A percentile compares a stretch with the other conserved stretches of the same genome.
Conservation (phyloP, 2,113 vertebrate species). For the Isurus oxyrinchus region DNA sequence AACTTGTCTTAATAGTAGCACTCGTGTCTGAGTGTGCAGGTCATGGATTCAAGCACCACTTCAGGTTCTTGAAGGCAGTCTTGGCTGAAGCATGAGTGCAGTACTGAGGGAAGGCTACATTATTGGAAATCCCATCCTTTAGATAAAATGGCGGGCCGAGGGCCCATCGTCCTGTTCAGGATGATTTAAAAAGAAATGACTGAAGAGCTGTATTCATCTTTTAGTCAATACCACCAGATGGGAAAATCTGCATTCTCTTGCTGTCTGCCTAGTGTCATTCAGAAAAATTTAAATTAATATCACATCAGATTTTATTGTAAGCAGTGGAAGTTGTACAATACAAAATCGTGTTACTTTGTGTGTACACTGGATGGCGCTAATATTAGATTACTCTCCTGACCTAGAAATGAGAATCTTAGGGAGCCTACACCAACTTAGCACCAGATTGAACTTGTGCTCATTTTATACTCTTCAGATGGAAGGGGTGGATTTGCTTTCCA, state of each 20-base stretch:
- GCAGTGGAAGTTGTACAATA: too few relatives aligned
- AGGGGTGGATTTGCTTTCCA: background rate
- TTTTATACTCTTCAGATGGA: background rate
- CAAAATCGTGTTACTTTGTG: background rate
- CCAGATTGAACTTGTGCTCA: background rate
- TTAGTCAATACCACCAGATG: background rate
- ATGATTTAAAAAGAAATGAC: background rate
- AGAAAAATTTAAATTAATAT: background rate
- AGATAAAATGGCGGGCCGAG: background rate
- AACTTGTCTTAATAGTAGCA: background rate
- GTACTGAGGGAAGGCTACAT: background rate
- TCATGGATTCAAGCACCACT: background rate
- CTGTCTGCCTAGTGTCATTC: background rate
- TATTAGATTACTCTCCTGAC: background rate
- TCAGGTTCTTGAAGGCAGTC: background rate
- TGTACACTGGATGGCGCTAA: conserved; percentile 11
- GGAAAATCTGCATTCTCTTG: background rate
- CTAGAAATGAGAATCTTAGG: background rate
- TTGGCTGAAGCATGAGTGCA: background rate
- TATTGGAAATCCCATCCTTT: background rate
- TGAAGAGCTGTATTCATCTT: background rate
- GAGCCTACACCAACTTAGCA: background rate
- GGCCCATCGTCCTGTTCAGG: background rate
- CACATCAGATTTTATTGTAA: background rate
- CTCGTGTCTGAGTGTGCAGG: background rate